Conservation (phyloP, 2,113 vertebrate species). For the Alouatta palliata region DNA sequence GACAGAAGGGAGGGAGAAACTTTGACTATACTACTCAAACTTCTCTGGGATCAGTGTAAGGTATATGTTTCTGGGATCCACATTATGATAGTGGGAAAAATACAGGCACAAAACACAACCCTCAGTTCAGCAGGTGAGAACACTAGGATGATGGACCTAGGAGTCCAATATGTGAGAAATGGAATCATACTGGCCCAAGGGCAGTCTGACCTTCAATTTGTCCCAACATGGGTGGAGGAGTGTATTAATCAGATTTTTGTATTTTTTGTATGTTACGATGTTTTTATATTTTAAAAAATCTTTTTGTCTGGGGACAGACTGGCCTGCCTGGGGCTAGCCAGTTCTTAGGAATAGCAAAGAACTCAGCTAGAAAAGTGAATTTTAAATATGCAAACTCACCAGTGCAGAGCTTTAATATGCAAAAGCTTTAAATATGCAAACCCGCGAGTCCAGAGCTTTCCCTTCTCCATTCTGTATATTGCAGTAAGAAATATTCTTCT, state of each 20-base stretch:
- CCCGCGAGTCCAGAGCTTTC: not conserved
- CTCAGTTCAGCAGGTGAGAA: not conserved
- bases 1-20: not conserved
- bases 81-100: fast-evolving
- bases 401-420: not conserved
- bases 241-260: not conserved
- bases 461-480: not conserved
- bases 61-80: not conserved
- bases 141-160: not conserved
- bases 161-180: not conserved
- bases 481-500: not conserved
- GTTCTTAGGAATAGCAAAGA: not conserved
- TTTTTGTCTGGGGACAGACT: not conserved
- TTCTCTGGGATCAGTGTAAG: not conserved
- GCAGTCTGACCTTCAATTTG: fast-evolving
- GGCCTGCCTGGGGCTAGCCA: no score
- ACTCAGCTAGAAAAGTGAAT: not conserved
- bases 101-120: fast-evolving
- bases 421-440: not conserved
- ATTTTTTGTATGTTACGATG: not conserved
- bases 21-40: not conserved
- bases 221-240: no score
- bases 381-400: not conserved
- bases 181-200: not conserved
- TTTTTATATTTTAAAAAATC: not conserved